Conservation (phyloP, 2,797 vertebrate species). For the Taeniopygia guttata region DNA sequence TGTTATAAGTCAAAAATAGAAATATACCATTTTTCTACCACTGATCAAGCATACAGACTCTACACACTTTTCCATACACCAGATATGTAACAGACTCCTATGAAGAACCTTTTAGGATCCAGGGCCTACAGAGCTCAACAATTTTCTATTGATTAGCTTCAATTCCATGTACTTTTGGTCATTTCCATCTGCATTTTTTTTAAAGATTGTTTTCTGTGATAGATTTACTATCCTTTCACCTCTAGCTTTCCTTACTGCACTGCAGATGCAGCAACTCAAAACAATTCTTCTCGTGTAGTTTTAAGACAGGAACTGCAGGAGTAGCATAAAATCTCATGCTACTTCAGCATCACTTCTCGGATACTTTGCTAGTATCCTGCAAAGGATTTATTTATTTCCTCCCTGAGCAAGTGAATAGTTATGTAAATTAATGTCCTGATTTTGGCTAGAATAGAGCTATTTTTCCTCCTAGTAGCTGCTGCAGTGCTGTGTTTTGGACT, state of each 20-base stretch:
- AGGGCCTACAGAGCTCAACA: not conserved
- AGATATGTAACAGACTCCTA: not conserved
- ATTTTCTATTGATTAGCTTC: not conserved
- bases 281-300: constrained; percentile 27
- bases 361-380: not conserved
- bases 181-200: not conserved
- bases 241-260: constrained; percentile 37
- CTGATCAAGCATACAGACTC: not conserved
- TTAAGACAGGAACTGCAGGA: constrained; percentile 33
- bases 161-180: not conserved
- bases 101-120: not conserved
- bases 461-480: not conserved
- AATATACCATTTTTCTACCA: not conserved
- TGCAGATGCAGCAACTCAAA: constrained; percentile 44
- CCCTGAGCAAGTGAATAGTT: not conserved
- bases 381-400: not conserved
- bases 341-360: constrained; percentile 8
- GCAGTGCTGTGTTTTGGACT: not conserved
- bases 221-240: constrained; percentile 1
- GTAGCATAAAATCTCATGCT: not conserved
- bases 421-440: not conserved
- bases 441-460: not conserved
- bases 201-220: not conserved
- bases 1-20: not conserved
- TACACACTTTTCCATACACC: not conserved